Conservation (phyloP, 2,888 invertebrate genomes). For the Oxytorus armatus region DNA sequence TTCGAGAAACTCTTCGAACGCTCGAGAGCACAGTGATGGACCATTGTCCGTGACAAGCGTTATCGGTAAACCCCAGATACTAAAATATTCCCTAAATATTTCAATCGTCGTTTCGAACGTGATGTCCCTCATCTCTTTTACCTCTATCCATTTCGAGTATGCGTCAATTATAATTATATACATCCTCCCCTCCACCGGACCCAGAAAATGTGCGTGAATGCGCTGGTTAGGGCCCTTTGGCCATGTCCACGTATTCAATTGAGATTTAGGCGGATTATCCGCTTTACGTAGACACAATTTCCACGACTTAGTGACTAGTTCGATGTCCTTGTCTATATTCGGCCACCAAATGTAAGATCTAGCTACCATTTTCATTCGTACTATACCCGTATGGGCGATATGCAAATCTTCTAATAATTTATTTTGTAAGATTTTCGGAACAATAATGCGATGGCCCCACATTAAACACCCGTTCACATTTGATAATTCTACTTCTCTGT, state of each 20-base stretch:
- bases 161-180: slow-evolving; percentile 67
- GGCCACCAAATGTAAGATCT: slow-evolving; percentile 66
- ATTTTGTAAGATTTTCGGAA: slow-evolving; percentile 48
- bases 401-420: slow-evolving; percentile 61
- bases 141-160: slow-evolving; percentile 69
- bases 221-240: slow-evolving; percentile 36
- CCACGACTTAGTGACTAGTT: slow-evolving; percentile 67
- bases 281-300: slow-evolving; percentile 59
- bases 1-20: slow-evolving; percentile 46
- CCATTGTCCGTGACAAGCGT: slow-evolving; percentile 57
- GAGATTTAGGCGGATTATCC: slow-evolving; percentile 36
- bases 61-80: slow-evolving; percentile 43
- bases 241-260: slow-evolving; percentile 47
- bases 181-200: slow-evolving; percentile 58
- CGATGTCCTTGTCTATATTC: slow-evolving; percentile 48
- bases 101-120: slow-evolving; percentile 56
- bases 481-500: slow-evolving; percentile 40
- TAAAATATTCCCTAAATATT: slow-evolving; percentile 46
- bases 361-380: slow-evolving; percentile 56
- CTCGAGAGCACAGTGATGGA: slow-evolving; percentile 24
- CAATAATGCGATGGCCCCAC: slow-evolving; percentile 39
- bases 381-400: slow-evolving; percentile 56
- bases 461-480: slow-evolving; percentile 32
- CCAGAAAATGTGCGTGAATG: slow-evolving; percentile 44
- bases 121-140: slow-evolving; percentile 47